phyloP scores from a whole-genome alignment of 1,140 invertebrate species.

The Platorchestia sp. region DNA sequence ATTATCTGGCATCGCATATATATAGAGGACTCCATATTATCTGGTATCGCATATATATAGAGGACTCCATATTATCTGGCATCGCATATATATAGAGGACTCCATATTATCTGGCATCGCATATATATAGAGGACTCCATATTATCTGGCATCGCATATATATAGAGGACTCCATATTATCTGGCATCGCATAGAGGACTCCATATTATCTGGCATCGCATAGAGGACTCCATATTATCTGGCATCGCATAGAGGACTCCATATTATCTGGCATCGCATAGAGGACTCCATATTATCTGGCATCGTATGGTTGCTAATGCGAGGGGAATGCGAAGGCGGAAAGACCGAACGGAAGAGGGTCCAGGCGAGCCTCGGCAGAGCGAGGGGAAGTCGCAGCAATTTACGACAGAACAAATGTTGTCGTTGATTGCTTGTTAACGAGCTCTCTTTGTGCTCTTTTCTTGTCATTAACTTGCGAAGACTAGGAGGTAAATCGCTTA shows the following conservation, averaged over 20 bases:
- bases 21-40: not conserved
- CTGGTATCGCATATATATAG: not conserved
- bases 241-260: not conserved
- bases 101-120: too few species aligned
- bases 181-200: not conserved
- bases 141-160: not conserved
- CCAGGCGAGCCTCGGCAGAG: not conserved
- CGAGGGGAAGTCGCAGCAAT: constrained; percentile 22
- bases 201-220: not conserved
- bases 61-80: not conserved
- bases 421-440: constrained; percentile 55
- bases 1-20: not conserved
- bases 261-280: not conserved
- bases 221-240: not conserved
- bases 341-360: constrained; percentile 8
- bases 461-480: constrained; percentile 3
- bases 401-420: constrained; percentile 49
- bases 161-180: not conserved
- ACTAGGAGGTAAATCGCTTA: not conserved
- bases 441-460: constrained; percentile 46
- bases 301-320: not conserved
- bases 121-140: too few species aligned
- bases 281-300: not conserved
- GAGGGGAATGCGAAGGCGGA: not conserved
- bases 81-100: too few species aligned